These are phyloP conservation scores for Podarcis raffonei DNA, from an alignment of 2,113 vertebrate genomes.

Conservation along the genomic window DNA sequence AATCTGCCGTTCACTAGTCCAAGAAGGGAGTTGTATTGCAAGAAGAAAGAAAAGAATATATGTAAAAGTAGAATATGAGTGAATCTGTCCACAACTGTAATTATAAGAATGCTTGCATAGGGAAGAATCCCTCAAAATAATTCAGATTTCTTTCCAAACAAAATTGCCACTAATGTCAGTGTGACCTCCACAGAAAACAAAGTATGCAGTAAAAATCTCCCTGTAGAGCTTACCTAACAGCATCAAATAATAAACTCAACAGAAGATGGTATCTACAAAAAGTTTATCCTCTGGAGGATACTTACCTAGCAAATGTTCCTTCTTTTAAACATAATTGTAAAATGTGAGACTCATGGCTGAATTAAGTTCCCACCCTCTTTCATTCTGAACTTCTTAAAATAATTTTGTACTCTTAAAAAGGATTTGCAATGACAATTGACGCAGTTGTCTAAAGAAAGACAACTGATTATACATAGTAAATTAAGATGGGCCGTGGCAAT, in stretches of 20 bases:
- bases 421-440: slow-evolving; percentile 48
- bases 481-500: slow-evolving; percentile 60
- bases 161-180: slow-evolving; percentile 56
- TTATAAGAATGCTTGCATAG: background rate
- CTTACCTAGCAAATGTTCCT: slow-evolving; percentile 57
- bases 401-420: slow-evolving; percentile 20
- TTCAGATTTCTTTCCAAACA: background rate
- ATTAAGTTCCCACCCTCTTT: slow-evolving; percentile 48
- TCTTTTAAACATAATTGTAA: slow-evolving; percentile 52
- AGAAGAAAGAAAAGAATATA: background rate
- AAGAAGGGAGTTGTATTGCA: background rate
- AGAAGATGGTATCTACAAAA: slow-evolving; percentile 46
- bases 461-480: slow-evolving; percentile 60
- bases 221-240: slow-evolving; percentile 57
- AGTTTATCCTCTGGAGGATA: slow-evolving; percentile 49
- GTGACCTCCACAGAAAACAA: slow-evolving; percentile 49
- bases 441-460: slow-evolving; percentile 62
- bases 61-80: background rate
- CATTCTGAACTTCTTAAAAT: slow-evolving; percentile 66
- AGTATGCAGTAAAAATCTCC: slow-evolving; percentile 49
- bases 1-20: background rate
- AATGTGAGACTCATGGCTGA: slow-evolving; percentile 51
- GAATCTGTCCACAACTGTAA: background rate
- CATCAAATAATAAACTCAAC: slow-evolving; percentile 59
- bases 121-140: too few relatives aligned